Conservation (phyloP, 1,140 invertebrate genomes). For the Heterodera carotae region DNA sequence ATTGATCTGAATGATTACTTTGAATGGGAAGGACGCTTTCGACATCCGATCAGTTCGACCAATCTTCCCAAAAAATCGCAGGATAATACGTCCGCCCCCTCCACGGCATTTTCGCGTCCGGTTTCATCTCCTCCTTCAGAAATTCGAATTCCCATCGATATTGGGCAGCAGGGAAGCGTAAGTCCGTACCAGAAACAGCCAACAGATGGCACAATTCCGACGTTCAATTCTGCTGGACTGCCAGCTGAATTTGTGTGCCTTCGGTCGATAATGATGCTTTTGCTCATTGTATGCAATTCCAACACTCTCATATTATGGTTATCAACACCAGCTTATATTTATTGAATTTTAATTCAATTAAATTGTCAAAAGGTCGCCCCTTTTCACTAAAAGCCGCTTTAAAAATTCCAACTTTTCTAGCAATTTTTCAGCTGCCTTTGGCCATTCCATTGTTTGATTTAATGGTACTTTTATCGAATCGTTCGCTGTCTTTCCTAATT, state of each 20-base stretch:
- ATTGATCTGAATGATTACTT: slow-evolving; percentile 14
- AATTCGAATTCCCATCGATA: not conserved
- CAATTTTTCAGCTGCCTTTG: too few relatives aligned
- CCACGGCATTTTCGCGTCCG: not conserved
- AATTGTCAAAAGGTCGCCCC: too few relatives aligned
- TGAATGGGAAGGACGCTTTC: slow-evolving; percentile 2
- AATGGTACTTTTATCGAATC: too few relatives aligned
- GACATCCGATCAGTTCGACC: not conserved
- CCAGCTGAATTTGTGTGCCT: not conserved
- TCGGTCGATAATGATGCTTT: slow-evolving; percentile 49
- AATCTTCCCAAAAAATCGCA: not conserved
- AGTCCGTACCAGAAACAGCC: not conserved
- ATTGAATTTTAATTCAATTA: too few relatives aligned
- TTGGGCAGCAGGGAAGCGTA: not conserved
- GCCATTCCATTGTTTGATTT: too few relatives aligned
- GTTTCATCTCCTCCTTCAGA: not conserved
- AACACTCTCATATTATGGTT: too few relatives aligned
- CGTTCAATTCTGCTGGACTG: not conserved
- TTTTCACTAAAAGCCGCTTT: too few relatives aligned
- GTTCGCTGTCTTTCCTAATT: too few relatives aligned
- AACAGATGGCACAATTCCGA: not conserved
- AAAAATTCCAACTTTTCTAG: too few relatives aligned
- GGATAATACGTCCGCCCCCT: not conserved
- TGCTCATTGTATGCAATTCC: too few relatives aligned
- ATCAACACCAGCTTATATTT: too few relatives aligned